Evolutionary conservation across 2,797 vertebrate species (phyloP), one percentile per base, ranked within the genome.

Genomic region (Meriones psammophilus): DNA sequence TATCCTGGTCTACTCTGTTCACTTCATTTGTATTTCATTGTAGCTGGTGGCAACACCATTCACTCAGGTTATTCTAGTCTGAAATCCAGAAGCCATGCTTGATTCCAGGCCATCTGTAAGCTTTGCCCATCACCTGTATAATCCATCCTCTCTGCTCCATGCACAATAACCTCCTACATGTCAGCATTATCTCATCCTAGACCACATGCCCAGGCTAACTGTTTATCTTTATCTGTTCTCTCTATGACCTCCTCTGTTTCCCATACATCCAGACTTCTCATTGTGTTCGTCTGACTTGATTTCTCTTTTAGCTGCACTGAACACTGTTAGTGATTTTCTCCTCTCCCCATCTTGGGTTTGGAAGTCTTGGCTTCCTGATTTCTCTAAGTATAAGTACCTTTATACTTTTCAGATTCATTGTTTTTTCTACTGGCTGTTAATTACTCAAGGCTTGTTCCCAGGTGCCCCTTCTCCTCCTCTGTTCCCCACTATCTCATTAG

Each of bases 401-500:
- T 91, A 74, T 94, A 79, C 46, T 89, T 86, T 78, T 64, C n/a
- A 88, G 58, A 33, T n/a, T 91, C 10, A 33, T 88, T 50, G 50
- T 50, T 28, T n/a, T 94, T 94, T 71, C 79, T n/a, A 15, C 22
- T 50, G 13, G 39, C 4, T 20, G 33, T 88, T 91, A 88, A 73
- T 71, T 74, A 73, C 39, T 79, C 50, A 50, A 22, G 36, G n/a
- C 54, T 46, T 24, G 36, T 12, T 77, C 73, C 22, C 77, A 73
- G 66, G 36, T 28, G 20, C 91, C 88, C 36, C 54, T 58, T 39
- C 46, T 87, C 84, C 91, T 78, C 28, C 13, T 92, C 58, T 84
- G 3, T 33, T 91, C 17, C n/a, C 66, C 22, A 5, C 24, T 73
- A 92, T 71, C 36, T 85, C 91, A 60, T 87, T n/a, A 66, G 26